Evolutionary conservation across 1,140 invertebrate genomes (phyloP), one percentile per base, ranked within the genome.

Genomic region (Ericerus pela): DNA sequence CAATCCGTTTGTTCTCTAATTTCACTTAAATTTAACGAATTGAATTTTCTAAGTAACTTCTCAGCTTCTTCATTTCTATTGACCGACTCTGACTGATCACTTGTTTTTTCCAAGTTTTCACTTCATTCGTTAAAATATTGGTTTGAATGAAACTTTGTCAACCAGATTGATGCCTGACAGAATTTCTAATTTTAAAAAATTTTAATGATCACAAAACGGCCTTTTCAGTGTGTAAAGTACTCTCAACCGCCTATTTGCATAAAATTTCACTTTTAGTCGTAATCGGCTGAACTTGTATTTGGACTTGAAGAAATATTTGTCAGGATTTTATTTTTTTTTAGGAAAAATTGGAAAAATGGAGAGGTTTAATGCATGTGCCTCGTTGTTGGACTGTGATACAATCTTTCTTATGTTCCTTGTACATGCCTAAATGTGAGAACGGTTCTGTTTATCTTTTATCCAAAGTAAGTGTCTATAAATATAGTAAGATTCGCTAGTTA

Each of bases 361-460:
- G 26, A 4, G 79, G 80, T 29, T 66, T 94, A 8, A 77, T 80
- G 61, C 82, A 85, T 71, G 79, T 93, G 58, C 92, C 91, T 56
- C 88, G 88, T 72, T 96, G 92, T 68, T 96, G 92, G 92, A 79
- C 85, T 14, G 85, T 91, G 0, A 82, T 96, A 60, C 91, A 95
- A 68, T 88, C 89, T 10, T 81, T 94, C 63, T 68, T 96, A 1
- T 96, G 92, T 71, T 84, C 91, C 6, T 77, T 90, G 8, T 93
- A 90, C 59, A 81, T 93, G 78, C 93, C 92, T 3, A 85, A 85
- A 68, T 96, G 91, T 71, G 79, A 85, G 60, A 67, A 74, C 54
- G 75, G 78, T 56, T 78, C 75, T 61, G 80, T 91, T 1, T 79
- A 84, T 69, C 69, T 92, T 59, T 87, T 88, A 1, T 86, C 86